Base-by-base conservation (phyloP, 2,888 invertebrate species). In the Macaria liturata region DNA sequence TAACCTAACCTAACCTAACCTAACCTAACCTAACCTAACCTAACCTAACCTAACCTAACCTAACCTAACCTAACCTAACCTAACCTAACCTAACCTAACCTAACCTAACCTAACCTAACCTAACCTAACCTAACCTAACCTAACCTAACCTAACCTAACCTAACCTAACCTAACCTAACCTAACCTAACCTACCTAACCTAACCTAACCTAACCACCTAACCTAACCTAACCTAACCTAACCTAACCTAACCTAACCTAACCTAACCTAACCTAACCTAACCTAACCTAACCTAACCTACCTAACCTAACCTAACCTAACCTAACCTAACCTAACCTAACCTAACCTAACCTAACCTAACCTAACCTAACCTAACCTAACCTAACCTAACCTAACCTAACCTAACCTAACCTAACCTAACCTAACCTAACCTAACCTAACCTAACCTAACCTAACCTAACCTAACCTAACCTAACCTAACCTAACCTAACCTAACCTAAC, bases 21-120 rank as follows among this genome's bases (percentile, higher is more conserved):
- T 34, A 54, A 54, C 54, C 54, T 54, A 54, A 54, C 54, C 54
- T 54, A 54, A 55, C 55, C 55, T 55, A 55, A 55, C 55, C 55
- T 55, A 55, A 55, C 55, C 55, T 55, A 55, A 55, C 55, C 55
- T 55, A 55, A 55, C 55, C 55, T 55, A 55, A 55, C 55, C 55
- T 55, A 55, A 55, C 55, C 55, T 55, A 55, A 55, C 55, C 55
- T 55, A 53, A 53, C 53, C 53, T 53, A 53, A 53, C 53, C 53
- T 53, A 53, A 53, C 53, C 46, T 53, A 53, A 46, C 46, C 46
- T 46, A 46, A 46, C 53, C 46, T 46, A 46, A 53, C 46, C 53
- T 46, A 53, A 46, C 46, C 46, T 46, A 46, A 46, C 46, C 46
- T 46, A 46, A 46, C 46, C 46, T 46, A 46, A 46, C 46, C 46